Percentiles rank a stretch among this genome's conserved stretches.
Evolutionary conservation across 2,797 vertebrate species (phyloP).

Genomic region (Acanthornis magna): DNA sequence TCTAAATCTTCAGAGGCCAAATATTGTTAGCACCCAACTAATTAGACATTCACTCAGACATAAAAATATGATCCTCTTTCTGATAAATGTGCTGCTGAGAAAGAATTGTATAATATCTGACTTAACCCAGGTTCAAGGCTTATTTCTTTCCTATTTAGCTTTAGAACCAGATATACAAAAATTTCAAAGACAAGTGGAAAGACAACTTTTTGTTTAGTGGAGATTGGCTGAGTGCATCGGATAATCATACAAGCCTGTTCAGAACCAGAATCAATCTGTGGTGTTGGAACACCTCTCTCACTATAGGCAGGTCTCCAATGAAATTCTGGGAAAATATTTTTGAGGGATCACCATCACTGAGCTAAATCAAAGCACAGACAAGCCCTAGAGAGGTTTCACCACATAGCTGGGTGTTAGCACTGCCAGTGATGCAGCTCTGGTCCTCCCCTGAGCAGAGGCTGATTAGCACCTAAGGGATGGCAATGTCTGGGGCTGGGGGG

Average conservation of each 20-base stretch:
- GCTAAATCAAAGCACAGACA: neutral
- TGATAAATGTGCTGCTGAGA: neutral
- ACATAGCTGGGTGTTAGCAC: neutral
- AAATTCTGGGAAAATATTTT: neutral
- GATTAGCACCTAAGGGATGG: neutral
- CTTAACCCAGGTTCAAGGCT: neutral
- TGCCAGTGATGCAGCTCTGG: neutral
- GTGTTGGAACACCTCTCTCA: neutral
- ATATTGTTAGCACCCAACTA: neutral
- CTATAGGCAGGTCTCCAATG: neutral
- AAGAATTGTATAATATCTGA: neutral
- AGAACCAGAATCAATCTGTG: neutral
- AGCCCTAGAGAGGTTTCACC: neutral
- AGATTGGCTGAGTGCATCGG: neutral
- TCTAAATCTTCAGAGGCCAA: neutral
- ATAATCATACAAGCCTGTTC: neutral
- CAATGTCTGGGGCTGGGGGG: neutral
- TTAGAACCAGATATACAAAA: neutral
- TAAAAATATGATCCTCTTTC: neutral
- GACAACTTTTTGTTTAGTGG: neutral
- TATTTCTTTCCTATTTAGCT: neutral
- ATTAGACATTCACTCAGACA: neutral
- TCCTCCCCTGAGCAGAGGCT: neutral
- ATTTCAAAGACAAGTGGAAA: neutral
- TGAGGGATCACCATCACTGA: neutral